Conservation (phyloP, 2,113 vertebrate species). For the human region GRCh38 chr2:262501-263000, state of each 20-base stretch:
- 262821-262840: background rate
- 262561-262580: background rate
- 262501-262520: background rate
- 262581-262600: background rate
- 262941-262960: background rate
- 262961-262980: background rate
- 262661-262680: background rate
- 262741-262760: background rate
- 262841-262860: background rate
- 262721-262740: background rate
- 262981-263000: background rate
- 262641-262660: too few relatives aligned
- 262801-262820: background rate
- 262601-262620: background rate
- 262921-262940: background rate
- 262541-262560: background rate
- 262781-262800: background rate
- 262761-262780: background rate
- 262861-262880: background rate
- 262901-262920: background rate
- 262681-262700: background rate
- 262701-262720: background rate
- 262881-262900: background rate
- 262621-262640: background rate
- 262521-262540: background rate